Percentiles rank a stretch among this genome's conserved stretches.
phyloP scores from a whole-genome alignment of 2,113 vertebrate species.

The Siniperca knerii region DNA sequence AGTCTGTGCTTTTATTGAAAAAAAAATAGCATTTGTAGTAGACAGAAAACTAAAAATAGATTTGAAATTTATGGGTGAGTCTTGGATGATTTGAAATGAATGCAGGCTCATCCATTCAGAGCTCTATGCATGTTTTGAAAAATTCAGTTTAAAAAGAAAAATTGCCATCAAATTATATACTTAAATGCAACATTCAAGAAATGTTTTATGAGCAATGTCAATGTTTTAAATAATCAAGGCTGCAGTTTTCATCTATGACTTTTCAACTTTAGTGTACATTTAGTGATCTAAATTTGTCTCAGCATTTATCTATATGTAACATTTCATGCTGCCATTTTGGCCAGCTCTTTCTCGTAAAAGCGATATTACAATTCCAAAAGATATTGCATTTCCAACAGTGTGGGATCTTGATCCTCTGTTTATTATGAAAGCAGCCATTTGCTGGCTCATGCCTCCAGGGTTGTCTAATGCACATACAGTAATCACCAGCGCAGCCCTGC shows the following conservation, averaged over 20 bases:
- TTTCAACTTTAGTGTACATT: background rate
- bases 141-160: background rate
- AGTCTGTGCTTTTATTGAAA: background rate
- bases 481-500: background rate
- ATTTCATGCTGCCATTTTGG: background rate
- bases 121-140: background rate
- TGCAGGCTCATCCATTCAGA: background rate
- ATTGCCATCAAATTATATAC: background rate
- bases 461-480: background rate
- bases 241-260: background rate
- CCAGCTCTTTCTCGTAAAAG: background rate
- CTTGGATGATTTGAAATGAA: background rate
- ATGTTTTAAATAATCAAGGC: background rate
- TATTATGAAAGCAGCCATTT: conserved; percentile 23
- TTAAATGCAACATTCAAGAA: background rate
- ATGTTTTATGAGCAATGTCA: background rate
- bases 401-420: conserved; percentile 4
- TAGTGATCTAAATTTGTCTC: background rate
- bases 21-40: background rate
- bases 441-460: conserved; percentile 10
- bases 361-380: background rate
- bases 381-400: background rate
- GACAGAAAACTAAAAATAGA: background rate
- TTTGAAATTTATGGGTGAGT: background rate
- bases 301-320: background rate